Evolutionary conservation across 1,140 invertebrate species (phyloP).

Genomic region (Anoplolepis gracilipes): DNA sequence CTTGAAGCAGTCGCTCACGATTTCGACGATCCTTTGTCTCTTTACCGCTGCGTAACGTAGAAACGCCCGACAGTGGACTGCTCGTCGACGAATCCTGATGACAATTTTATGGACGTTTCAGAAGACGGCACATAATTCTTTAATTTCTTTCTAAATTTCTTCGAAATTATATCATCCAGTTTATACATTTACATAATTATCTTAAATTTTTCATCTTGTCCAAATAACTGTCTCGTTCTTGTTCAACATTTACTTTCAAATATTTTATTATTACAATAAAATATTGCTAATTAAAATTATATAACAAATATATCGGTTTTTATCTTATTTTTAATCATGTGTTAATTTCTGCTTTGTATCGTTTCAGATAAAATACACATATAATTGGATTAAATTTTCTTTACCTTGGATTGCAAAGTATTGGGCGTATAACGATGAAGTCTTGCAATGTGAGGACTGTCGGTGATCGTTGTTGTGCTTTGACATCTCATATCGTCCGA

Average conservation of each 20-base stretch:
- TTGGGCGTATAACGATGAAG: conserved; percentile 39
- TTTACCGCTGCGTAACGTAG: conserved; percentile 85
- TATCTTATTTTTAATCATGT: background rate
- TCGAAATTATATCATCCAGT: background rate
- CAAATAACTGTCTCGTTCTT: background rate
- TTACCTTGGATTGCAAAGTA: conserved; percentile 46
- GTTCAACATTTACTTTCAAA: background rate
- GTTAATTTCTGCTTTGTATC: background rate
- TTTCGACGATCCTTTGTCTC: conserved; percentile 92
- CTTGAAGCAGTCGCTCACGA: conserved; percentile 88
- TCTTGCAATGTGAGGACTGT: conserved; percentile 41
- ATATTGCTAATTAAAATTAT: background rate
- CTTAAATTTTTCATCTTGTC: background rate
- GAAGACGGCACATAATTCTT: too few species aligned
- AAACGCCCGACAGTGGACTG: conserved; percentile 85
- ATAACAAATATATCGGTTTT: background rate
- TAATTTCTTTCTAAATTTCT: background rate
- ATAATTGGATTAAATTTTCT: conserved; percentile 11
- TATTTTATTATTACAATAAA: background rate
- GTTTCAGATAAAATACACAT: background rate
- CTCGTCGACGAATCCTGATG: conserved; percentile 87
- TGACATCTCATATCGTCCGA: conserved; percentile 26
- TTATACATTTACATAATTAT: conserved; percentile 3
- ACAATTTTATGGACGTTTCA: background rate
- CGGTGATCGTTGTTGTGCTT: conserved; percentile 7